Evolutionary conservation across 2,888 invertebrate species (phyloP), one percentile per base, ranked within the genome.

Genomic region (Epistrophe eligans): DNA sequence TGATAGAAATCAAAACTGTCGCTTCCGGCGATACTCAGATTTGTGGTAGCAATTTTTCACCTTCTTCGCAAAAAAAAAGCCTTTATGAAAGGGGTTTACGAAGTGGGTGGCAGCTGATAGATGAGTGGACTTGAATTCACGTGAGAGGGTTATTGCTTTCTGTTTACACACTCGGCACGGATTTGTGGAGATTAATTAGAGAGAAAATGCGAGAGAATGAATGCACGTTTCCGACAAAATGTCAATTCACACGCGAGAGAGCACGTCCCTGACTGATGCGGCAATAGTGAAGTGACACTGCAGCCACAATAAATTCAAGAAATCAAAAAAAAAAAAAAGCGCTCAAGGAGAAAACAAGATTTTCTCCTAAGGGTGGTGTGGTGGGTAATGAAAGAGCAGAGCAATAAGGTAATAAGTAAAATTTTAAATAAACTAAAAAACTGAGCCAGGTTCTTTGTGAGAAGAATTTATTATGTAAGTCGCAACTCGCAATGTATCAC

Each of bases 1-100:
- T 90, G 90, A 89, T 92, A 92, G 79, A 92, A 89, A 77, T 91
- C 90, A 79, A 91, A 89, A 84, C 90, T 89, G 60, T 88, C 88
- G 84, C 89, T 88, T 55, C 72, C 79, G 76, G 77, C 28, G 72
- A 67, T 24, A 87, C 79, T 87, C 87, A 87, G 87, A 83, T 87
- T 87, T 83, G 74, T 60, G 58, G 79, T 24, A 19, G 67, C 52
- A 76, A 82, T 87, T 38, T 64, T 71, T 48, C 72, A 52, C 57
- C 38, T 64, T 32, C n/a, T 43, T 58, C 32, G 17, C 32, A 15
- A 17, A 64, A 38, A 60, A 58, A 71, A 64, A 55, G 15, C 79
- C 58, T 48, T 55, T n/a, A 28, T 50, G 13, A 17, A 40, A n/a
- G 58, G 79, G 64, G 58, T 17, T 35, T 4, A 19, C 10, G 52